Base-by-base conservation (phyloP, 2,888 invertebrate genomes). In the Anaspis maculata region DNA sequence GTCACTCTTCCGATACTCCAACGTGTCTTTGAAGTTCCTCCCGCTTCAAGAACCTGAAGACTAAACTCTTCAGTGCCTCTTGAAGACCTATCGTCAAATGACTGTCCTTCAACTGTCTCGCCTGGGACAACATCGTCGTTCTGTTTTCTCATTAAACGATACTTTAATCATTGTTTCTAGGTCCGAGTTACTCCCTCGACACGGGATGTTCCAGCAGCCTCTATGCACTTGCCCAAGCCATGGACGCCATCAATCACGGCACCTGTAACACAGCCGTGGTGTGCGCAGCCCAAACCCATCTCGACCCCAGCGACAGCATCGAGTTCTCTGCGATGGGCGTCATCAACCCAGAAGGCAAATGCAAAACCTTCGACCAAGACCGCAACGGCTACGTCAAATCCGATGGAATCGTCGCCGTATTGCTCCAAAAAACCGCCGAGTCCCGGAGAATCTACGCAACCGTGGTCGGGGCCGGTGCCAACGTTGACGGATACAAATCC, bases 381-480 rank as follows among this genome's bases (percentile, higher is more conserved):
- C 30, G 49, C 13, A 39, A 49, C 15, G 49, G 53, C 13, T 52
- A 45, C 21, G 63, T 62, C 13, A 60, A 71, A 21, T 65, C 68
- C 46, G 72, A 72, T 45, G 66, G 64, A 2, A 51, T 70, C 11
- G 61, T 63, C 2, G 59, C 59, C 2, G 45, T 69, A 2, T 62
- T 63, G 37, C 45, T 72, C 3, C 71, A 72, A 53, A 67, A 62
- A 44, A 46, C 55, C 7, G 44, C 54, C 26, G 49, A 54, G 25
- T 66, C 69, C 2, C 64, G 57, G 35, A 52, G 72, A 27, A 56
- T 69, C 10, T 73, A 73, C 45, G 67, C 69, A 5, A 65, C 66
- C 5, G 46, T 73, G 9, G 52, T 72, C 9, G 71, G 75, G 47
- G 65, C 70, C 13, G 73, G 72, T 49, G 67, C 64, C 15, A 74